phyloP scores from a whole-genome alignment of 2,113 vertebrate species.

The Raja brachyura region DNA sequence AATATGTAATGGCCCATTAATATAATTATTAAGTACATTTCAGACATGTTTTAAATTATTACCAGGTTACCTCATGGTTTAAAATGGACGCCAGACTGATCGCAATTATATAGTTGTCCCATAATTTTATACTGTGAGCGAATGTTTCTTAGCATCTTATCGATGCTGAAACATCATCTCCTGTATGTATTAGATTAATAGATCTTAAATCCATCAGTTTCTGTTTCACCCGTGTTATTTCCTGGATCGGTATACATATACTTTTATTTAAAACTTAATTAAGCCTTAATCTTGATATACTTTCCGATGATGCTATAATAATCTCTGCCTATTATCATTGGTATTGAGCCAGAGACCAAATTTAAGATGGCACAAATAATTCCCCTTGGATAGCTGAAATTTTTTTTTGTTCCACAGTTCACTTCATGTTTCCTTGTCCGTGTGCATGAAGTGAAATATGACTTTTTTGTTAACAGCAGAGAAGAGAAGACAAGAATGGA shows the following conservation, averaged over 20 bases:
- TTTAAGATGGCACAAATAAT: neutral
- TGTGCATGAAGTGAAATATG: neutral
- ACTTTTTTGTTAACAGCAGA: neutral
- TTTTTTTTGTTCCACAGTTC: neutral
- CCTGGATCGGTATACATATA: neutral
- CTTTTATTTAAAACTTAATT: neutral
- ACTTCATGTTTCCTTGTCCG: neutral
- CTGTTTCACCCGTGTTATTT: neutral
- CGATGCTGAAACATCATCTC: neutral
- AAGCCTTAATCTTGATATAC: neutral
- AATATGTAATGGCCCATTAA: too few species aligned
- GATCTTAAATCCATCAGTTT: neutral
- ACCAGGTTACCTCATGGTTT: neutral
- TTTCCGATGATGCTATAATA: neutral
- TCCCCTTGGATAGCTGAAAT: neutral
- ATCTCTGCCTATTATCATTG: neutral
- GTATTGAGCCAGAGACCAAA: neutral
- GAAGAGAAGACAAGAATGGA: too few species aligned
- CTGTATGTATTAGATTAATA: neutral
- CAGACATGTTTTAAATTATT: neutral
- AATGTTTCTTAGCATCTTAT: neutral
- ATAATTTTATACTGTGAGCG: neutral
- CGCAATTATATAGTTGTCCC: neutral
- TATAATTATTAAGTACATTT: neutral
- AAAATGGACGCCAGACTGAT: neutral